These are phyloP conservation scores for Alloscopus bannaensis DNA, from an alignment of 2,888 invertebrate species.

Conservation along the genomic window DNA sequence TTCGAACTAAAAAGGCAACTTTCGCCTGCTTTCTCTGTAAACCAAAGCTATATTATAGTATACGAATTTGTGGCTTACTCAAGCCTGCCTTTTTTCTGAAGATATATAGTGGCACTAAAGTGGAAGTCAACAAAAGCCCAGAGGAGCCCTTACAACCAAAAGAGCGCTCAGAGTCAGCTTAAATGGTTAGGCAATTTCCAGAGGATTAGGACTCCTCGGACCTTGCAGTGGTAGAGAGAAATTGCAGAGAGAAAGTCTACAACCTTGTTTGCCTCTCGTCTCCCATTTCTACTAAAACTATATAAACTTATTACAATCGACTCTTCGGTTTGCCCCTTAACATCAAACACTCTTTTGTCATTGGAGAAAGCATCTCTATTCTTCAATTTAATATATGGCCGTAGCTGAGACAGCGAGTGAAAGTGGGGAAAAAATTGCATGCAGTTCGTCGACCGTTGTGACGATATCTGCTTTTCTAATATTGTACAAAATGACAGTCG, in stretches of 20 bases:
- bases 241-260: neutral
- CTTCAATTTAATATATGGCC: no score
- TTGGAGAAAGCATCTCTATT: no score
- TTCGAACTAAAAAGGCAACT: neutral
- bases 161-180: conserved; percentile 47
- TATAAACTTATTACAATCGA: conserved; percentile 16
- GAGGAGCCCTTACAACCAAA: conserved; percentile 54
- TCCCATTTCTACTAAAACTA: conserved; percentile 6
- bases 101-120: conserved; percentile 32
- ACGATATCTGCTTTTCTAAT: no score
- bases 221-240: conserved; percentile 8
- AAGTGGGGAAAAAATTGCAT: conserved; percentile 2
- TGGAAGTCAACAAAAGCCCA: conserved; percentile 48
- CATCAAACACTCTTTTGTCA: conserved; percentile 16
- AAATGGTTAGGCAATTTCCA: conserved; percentile 53
- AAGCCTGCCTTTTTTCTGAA: neutral
- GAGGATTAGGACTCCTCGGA: conserved; percentile 37
- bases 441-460: neutral
- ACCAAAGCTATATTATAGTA: neutral
- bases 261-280: no score
- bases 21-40: neutral
- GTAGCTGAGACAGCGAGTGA: no score
- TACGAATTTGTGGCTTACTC: conserved; percentile 19
- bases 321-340: conserved; percentile 26
- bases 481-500: no score